Base-by-base conservation (phyloP, 2,797 vertebrate genomes). In the Brachyalestes nurse region DNA sequence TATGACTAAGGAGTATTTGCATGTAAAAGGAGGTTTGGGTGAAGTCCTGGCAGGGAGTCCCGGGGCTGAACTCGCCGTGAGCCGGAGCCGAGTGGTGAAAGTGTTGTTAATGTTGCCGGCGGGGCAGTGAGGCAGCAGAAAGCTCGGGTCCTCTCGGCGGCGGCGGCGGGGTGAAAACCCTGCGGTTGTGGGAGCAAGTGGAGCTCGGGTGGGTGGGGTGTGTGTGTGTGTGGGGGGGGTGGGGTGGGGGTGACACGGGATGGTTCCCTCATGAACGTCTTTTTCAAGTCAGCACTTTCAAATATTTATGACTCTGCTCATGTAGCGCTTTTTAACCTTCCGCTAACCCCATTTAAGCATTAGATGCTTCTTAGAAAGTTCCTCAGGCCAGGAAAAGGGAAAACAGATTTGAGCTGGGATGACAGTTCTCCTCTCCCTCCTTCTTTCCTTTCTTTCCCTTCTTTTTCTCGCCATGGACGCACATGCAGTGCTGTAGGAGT, bases 241-340 rank as follows among this genome's bases (percentile, higher is more conserved):
- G 55, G 67, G 38, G 69, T 62, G 58, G 78, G 69, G 73, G 74
- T 85, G 84, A 84, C 83, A 83, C 38, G 61, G 79, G 76, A 69
- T 49, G 60, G 78, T 62, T 82, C 82, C 88, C 88, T 87, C 80
- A 82, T 89, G 90, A 93, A 88, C 74, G 70, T 85, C 86, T 90
- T 86, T 62, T 90, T 86, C 84, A 81, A 87, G 87, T 86, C 82
- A 84, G 82, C 87, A 91, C 89, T 60, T 90, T 95, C 82, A 94
- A 95, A 94, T 93, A 94, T 95, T 92, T 81, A 95, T 94, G 90
- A 93, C 86, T 87, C 88, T 93, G 80, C 86, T 89, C 83, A 84
- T 87, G 85, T 84, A 87, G 83, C 73, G 77, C 83, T 86, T 91
- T 93, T 94, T 94, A 94, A 94, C 94, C 94, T 94, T 89, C 83